phyloP scores from a whole-genome alignment of 2,888 invertebrate genomes.

The Dyspetes luteomarginatus region DNA sequence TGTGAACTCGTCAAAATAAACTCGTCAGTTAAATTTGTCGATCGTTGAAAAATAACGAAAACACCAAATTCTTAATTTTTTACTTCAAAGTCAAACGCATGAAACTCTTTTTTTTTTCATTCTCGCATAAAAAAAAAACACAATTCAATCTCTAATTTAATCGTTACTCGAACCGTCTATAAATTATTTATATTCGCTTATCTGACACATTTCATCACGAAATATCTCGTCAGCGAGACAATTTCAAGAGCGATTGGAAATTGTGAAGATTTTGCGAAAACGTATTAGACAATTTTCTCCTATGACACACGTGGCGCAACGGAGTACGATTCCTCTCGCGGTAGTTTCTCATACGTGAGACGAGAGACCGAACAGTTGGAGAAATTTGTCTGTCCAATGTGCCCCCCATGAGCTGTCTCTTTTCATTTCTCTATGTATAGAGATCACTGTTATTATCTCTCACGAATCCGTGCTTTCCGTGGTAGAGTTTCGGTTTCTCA shows the following conservation, averaged over 20 bases:
- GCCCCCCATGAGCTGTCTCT: slow-evolving; percentile 13
- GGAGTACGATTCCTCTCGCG: too few species aligned
- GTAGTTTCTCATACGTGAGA: slow-evolving; percentile 59
- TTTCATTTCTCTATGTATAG: slow-evolving; percentile 34
- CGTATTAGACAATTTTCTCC: slow-evolving; percentile 57
- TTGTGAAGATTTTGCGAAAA: too few species aligned
- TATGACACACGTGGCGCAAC: slow-evolving; percentile 57
- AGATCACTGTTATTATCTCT: slow-evolving; percentile 52
- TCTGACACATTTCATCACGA: slow-evolving; percentile 40
- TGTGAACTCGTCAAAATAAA: too few species aligned
- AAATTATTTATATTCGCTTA: too few species aligned
- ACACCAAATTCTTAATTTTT: background rate
- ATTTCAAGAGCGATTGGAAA: slow-evolving; percentile 46
- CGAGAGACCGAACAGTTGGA: slow-evolving; percentile 26
- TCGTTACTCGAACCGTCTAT: too few species aligned
- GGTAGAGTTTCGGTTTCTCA: slow-evolving; percentile 18
- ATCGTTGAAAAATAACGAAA: too few species aligned
- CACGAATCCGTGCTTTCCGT: slow-evolving; percentile 57
- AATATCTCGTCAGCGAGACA: slow-evolving; percentile 42
- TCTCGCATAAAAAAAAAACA: too few species aligned
- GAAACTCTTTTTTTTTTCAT: too few species aligned
- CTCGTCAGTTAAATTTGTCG: too few species aligned
- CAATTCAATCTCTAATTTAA: too few species aligned
- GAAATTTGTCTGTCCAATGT: slow-evolving; percentile 47
- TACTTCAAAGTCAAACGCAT: background rate